Percentiles rank a stretch among this genome's conserved stretches.
These are phyloP conservation scores for Emydoidea blandingii DNA, from an alignment of 2,797 vertebrate species.

Conservation along the genomic window DNA sequence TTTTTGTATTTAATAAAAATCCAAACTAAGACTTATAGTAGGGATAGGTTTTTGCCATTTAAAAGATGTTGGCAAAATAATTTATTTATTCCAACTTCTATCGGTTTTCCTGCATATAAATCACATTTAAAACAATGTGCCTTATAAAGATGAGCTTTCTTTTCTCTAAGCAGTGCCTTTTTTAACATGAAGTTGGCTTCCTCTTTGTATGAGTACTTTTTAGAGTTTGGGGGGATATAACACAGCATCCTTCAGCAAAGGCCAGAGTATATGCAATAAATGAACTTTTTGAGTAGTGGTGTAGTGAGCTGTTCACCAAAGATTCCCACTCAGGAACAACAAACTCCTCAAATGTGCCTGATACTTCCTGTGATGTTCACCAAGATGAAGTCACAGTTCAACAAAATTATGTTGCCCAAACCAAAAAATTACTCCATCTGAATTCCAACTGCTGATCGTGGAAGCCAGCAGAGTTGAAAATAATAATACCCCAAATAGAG, in stretches of 20 bases:
- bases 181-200: constrained; percentile 41
- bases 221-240: constrained; percentile 2
- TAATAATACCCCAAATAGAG: neutral
- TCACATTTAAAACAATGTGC: neutral
- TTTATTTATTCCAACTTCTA: neutral
- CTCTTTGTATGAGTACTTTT: neutral
- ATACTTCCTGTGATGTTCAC: neutral
- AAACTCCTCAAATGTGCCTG: neutral
- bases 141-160: neutral
- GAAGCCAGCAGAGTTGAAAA: constrained; percentile 19
- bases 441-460: neutral
- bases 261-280: neutral
- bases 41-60: neutral
- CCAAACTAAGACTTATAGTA: neutral
- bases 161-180: constrained; percentile 22
- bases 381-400: neutral
- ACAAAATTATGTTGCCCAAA: constrained; percentile 5
- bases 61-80: neutral
- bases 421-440: neutral
- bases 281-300: neutral
- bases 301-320: neutral
- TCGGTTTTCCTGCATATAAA: neutral
- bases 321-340: neutral
- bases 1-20: neutral
- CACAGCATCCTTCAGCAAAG: neutral